Base-by-base conservation (phyloP, 1,140 invertebrate species). In the Nomia melanderi region DNA sequence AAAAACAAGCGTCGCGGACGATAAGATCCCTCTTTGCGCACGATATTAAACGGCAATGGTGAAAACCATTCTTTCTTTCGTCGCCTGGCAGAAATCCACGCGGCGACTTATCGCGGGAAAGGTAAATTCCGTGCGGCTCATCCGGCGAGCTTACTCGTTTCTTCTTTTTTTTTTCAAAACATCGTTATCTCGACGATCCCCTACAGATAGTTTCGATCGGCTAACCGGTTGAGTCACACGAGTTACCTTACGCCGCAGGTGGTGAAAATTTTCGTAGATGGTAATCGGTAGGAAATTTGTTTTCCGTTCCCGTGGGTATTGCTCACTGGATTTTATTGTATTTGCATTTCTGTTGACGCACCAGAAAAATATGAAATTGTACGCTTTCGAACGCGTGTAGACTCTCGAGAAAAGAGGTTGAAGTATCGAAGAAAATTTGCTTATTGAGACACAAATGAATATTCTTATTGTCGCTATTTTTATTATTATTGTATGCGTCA, bases 1-100 rank as follows among this genome's bases (percentile, higher is more conserved):
- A 50, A 57, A 74, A 74, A 78, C 41, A 78, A 60, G 62, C n/a
- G 6, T 20, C 11, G 29, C 25, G n/a, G 5, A 39, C 29, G 75
- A 77, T 77, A 77, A 71, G 57, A n/a, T 50, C 33, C 33, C 7
- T 14, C 5, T 8, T 78, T 44, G 44, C 23, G 41, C 20, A 1
- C 36, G n/a, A 66, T 78, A 74, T 50, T 25, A 14, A 50, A 29
- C 29, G 5, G 0, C 53, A 36, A 74, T 54, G 29, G 9, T 33
- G 71, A 53, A 66, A 78, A 66, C 67, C 44, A 54, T 50, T 36
- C 63, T 0, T 14, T 25, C 36, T 23, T 20, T 41, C 59, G 47
- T n/a, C n/a, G n/a, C n/a, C n/a, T 4, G n/a, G 5, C n/a, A 33
- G 47, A 33, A 36, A 25, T 23, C 25, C 25, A 27, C 41, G 17